phyloP scores from a whole-genome alignment of 2,888 invertebrate species.

The Petrophora chlorosata region DNA sequence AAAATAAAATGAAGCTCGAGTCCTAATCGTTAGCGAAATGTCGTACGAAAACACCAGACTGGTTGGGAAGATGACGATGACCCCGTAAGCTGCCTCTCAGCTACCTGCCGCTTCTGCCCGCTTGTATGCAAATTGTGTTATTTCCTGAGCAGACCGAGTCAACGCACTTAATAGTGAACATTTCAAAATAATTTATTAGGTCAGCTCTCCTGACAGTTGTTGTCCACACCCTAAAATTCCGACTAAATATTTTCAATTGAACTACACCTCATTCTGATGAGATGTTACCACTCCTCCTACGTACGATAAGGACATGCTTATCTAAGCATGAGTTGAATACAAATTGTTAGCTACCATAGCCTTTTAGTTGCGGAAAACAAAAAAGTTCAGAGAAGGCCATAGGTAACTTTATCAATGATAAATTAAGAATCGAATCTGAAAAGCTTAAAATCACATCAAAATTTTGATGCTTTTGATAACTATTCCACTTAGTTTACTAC shows the following conservation, averaged over 20 bases:
- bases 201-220: slow-evolving; percentile 48
- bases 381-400: too few relatives aligned
- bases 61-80: slow-evolving; percentile 76
- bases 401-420: too few relatives aligned
- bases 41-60: slow-evolving; percentile 68
- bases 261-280: too few relatives aligned
- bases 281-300: too few relatives aligned
- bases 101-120: slow-evolving; percentile 79
- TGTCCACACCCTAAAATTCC: slow-evolving; percentile 39
- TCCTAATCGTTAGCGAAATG: slow-evolving; percentile 71
- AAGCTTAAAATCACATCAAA: not conserved
- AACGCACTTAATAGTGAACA: slow-evolving; percentile 60
- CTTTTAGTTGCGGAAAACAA: too few relatives aligned
- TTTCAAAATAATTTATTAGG: slow-evolving; percentile 71
- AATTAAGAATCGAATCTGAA: too few relatives aligned
- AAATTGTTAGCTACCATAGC: too few relatives aligned
- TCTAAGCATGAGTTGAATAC: too few relatives aligned
- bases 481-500: not conserved
- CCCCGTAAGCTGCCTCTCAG: slow-evolving; percentile 52
- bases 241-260: slow-evolving; percentile 22
- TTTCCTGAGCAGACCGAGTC: slow-evolving; percentile 67
- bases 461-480: not conserved
- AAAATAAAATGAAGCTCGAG: slow-evolving; percentile 53
- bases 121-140: slow-evolving; percentile 75
- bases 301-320: too few relatives aligned